Evolutionary conservation across 2,797 vertebrate species (phyloP).

Genomic region (Sebastes taczanowskii): DNA sequence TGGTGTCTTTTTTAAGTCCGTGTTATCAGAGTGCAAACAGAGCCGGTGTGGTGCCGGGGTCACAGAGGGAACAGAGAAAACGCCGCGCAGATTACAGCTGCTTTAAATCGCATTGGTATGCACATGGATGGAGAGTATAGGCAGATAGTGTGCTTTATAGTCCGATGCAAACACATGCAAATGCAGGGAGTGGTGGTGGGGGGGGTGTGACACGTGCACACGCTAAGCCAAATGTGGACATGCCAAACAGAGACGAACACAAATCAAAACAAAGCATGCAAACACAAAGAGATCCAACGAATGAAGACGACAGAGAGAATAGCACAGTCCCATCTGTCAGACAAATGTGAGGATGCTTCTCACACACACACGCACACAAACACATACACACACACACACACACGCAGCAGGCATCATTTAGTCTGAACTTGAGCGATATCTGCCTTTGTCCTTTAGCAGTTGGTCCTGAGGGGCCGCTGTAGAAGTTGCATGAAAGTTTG

Average conservation of each 20-base stretch:
- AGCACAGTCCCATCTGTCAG: conserved; percentile 79
- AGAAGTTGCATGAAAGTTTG: conserved; percentile 80
- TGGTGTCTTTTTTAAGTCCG: conserved; percentile 41
- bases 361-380: conserved; percentile 16
- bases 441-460: conserved; percentile 76
- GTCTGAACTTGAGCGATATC: conserved; percentile 77
- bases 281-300: conserved; percentile 74
- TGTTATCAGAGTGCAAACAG: conserved; percentile 47
- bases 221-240: conserved; percentile 67
- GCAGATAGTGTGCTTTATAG: conserved; percentile 4
- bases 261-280: conserved; percentile 76
- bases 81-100: conserved; percentile 22
- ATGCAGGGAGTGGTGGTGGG: neutral
- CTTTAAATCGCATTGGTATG: conserved; percentile 27
- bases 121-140: conserved; percentile 18
- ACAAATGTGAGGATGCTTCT: conserved; percentile 68
- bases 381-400: conserved; percentile 9
- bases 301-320: conserved; percentile 71
- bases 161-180: neutral
- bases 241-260: conserved; percentile 73
- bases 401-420: conserved; percentile 55
- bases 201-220: conserved; percentile 18
- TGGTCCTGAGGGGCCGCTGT: conserved; percentile 64
- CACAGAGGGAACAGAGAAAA: conserved; percentile 16
- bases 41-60: conserved; percentile 39